Percentiles rank a stretch among this genome's conserved stretches.
Conservation (phyloP, 2,113 vertebrate genomes). For the Caranx melampygus region DNA sequence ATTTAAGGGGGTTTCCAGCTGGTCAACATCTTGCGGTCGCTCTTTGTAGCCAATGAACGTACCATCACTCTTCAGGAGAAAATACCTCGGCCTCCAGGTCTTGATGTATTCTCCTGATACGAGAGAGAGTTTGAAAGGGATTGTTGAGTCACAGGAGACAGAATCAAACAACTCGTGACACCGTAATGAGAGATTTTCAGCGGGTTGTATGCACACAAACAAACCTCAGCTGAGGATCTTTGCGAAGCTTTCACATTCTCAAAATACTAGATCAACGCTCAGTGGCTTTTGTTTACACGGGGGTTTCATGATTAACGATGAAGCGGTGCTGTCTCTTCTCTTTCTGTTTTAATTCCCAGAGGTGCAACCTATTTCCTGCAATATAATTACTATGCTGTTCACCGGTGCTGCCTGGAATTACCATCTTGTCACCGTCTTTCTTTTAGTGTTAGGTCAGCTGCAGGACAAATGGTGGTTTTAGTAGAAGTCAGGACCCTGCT, state of each 20-base stretch:
- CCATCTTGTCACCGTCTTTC: constrained; percentile 63
- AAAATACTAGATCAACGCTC: constrained; percentile 13
- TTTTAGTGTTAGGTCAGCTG: constrained; percentile 60
- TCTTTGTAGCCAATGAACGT: constrained; percentile 99
- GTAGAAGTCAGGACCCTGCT: constrained; percentile 55
- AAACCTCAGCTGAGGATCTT: constrained; percentile 3
- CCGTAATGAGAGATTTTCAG: background rate
- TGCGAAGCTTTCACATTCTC: constrained; percentile 4
- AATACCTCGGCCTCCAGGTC: constrained; percentile 97
- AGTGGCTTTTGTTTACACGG: constrained; percentile 33
- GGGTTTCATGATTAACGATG: constrained; percentile 40
- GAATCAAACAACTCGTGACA: constrained; percentile 13
- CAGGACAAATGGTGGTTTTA: constrained; percentile 68
- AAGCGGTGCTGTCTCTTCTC: constrained; percentile 13
- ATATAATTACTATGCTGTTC: constrained; percentile 64
- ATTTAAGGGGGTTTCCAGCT: constrained; percentile 95
- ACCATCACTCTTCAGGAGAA: constrained; percentile 95
- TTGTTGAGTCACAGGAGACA: background rate
- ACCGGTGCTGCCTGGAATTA: constrained; percentile 48
- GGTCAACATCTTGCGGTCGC: constrained; percentile 94
- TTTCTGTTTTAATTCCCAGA: constrained; percentile 30
- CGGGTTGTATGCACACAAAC: background rate
- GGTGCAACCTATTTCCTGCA: constrained; percentile 26
- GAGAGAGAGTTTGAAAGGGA: constrained; percentile 37
- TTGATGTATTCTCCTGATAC: constrained; percentile 96